These are phyloP conservation scores for Muricea muricata DNA, from an alignment of 92 coral and sea anemone species.

Conservation along the genomic window DNA sequence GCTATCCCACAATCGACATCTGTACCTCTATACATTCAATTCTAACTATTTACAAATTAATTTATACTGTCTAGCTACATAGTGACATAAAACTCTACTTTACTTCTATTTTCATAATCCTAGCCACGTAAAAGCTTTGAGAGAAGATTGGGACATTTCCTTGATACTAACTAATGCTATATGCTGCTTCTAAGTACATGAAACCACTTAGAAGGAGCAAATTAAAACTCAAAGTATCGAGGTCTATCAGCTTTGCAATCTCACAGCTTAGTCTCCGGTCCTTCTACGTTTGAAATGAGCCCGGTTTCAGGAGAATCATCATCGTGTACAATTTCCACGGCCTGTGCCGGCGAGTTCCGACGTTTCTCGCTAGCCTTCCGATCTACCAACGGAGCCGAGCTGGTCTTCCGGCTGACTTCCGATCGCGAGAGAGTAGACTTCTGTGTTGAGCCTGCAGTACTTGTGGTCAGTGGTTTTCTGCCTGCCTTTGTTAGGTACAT, in stretches of 20 bases:
- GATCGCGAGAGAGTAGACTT: constrained; percentile 12
- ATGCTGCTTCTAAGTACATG: too few relatives aligned
- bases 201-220: too few relatives aligned
- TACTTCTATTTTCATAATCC: too few relatives aligned
- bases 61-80: too few relatives aligned
- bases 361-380: neutral
- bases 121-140: too few relatives aligned
- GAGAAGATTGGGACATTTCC: too few relatives aligned
- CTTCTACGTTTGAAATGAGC: constrained; percentile 17
- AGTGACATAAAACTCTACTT: too few relatives aligned
- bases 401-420: neutral
- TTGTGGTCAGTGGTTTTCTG: constrained; percentile 11
- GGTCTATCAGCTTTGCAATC: neutral
- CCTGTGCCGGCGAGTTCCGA: neutral
- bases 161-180: too few relatives aligned
- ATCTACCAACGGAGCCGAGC: neutral
- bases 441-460: neutral
- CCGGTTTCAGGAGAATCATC: constrained; percentile 3
- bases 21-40: too few relatives aligned
- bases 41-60: too few relatives aligned
- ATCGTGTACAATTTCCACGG: neutral
- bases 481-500: constrained; percentile 36
- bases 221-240: too few relatives aligned
- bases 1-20: too few relatives aligned
- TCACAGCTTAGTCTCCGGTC: constrained; percentile 25